These are phyloP conservation scores for Phrynocephalus vlangalii DNA, from an alignment of 2,797 vertebrate genomes.

Conservation along the genomic window DNA sequence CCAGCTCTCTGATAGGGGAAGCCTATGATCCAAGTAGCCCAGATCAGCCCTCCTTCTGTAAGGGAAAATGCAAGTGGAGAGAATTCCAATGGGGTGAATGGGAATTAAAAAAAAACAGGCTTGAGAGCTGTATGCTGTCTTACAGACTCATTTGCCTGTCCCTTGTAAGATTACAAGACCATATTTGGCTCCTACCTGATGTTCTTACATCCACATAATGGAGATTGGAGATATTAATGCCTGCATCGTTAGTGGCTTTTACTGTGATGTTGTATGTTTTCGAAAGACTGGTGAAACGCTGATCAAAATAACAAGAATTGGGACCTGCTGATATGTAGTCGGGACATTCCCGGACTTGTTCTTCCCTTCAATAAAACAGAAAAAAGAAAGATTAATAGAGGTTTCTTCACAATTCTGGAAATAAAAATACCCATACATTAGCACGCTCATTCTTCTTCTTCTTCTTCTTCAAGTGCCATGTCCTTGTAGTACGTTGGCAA, in stretches of 20 bases:
- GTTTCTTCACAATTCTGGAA: neutral
- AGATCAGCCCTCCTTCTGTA: no score
- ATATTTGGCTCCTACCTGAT: conserved; percentile 83
- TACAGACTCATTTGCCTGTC: no score
- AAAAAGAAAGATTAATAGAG: neutral
- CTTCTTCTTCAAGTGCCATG: no score
- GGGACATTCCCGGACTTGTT: conserved; percentile 83
- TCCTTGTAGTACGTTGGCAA: no score
- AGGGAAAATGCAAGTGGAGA: no score
- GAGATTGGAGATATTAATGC: conserved; percentile 85
- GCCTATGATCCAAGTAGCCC: no score
- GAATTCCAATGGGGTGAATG: no score
- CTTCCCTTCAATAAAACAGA: conserved; percentile 70
- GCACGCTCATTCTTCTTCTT: no score
- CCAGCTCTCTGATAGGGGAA: no score
- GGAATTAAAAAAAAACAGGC: neutral
- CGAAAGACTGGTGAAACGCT: conserved; percentile 88
- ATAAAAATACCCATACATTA: neutral
- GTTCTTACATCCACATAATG: conserved; percentile 86
- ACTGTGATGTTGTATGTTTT: conserved; percentile 89
- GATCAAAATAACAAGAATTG: conserved; percentile 94
- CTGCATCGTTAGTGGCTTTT: conserved; percentile 86
- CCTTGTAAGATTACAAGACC: neutral
- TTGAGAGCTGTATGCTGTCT: neutral
- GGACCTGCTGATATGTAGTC: conserved; percentile 89